Conservation (phyloP, 2,888 invertebrate genomes). For the Hyposoter didymator region DNA sequence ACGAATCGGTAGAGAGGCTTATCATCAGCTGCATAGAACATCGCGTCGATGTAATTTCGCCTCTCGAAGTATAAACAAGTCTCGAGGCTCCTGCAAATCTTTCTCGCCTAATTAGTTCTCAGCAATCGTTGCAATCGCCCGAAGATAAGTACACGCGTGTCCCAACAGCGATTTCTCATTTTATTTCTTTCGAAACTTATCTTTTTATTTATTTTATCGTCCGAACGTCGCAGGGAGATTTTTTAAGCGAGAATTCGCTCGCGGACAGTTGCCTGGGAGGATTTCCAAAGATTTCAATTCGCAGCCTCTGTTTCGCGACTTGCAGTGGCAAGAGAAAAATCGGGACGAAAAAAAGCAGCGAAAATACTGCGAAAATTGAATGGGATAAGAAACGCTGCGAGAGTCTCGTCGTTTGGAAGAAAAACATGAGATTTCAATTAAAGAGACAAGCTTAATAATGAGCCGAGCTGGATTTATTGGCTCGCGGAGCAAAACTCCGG, state of each 20-base stretch:
- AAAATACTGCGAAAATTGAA: conserved; percentile 46
- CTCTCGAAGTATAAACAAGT: conserved; percentile 37
- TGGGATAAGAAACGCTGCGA: conserved; percentile 51
- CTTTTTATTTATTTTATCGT: too few relatives aligned
- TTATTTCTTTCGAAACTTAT: conserved; percentile 38
- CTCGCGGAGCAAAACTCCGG: conserved; percentile 70
- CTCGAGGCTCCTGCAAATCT: conserved; percentile 11
- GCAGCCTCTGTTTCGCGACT: conserved; percentile 28
- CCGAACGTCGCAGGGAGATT: conserved; percentile 75
- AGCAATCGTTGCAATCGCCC: not conserved
- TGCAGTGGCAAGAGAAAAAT: conserved; percentile 19
- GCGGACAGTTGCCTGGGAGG: conserved; percentile 15
- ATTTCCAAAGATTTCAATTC: conserved; percentile 29
- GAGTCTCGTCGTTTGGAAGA: conserved; percentile 71
- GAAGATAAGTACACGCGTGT: not conserved
- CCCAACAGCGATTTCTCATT: conserved; percentile 1
- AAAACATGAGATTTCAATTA: conserved; percentile 88
- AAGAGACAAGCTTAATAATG: conserved; percentile 87
- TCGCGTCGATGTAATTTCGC: conserved; percentile 41
- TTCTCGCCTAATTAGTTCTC: conserved; percentile 59
- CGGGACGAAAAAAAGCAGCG: conserved; percentile 10
- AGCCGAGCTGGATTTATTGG: conserved; percentile 83
- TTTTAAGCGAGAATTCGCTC: conserved; percentile 75
- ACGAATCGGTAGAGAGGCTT: not conserved
- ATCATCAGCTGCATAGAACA: conserved; percentile 48